Conservation (phyloP, 2,797 vertebrate species). For the Halcyon smyrnensis region DNA sequence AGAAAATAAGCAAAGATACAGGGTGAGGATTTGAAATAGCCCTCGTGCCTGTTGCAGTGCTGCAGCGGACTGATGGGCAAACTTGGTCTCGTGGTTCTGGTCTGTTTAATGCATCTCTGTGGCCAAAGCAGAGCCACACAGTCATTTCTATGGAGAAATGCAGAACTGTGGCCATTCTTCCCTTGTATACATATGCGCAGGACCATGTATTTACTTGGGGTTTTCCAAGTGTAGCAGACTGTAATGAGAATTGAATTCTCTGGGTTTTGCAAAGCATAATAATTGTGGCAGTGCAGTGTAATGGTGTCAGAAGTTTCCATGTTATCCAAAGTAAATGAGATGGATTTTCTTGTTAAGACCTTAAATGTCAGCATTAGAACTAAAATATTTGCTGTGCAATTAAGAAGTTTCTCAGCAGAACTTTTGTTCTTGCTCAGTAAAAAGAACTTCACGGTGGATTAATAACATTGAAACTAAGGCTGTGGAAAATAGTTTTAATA, state of each 20-base stretch:
- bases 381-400: neutral
- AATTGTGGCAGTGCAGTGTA: neutral
- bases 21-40: neutral
- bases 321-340: slow-evolving; percentile 12
- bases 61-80: neutral
- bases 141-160: neutral
- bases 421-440: slow-evolving; percentile 34
- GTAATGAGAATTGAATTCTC: neutral
- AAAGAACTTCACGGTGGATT: slow-evolving; percentile 20
- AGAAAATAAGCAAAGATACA: neutral
- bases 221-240: neutral
- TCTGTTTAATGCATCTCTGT: neutral
- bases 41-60: neutral
- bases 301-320: slow-evolving; percentile 17
- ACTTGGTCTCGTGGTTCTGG: neutral
- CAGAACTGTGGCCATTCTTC: neutral
- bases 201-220: fast-evolving
- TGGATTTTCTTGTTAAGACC: slow-evolving; percentile 37
- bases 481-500: slow-evolving; percentile 49
- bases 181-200: neutral
- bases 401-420: slow-evolving; percentile 57
- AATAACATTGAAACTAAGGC: slow-evolving; percentile 10
- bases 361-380: neutral
- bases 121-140: neutral
- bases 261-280: neutral